Conservation (phyloP, 2,888 invertebrate genomes). For the Drosophila meridiana region DNA sequence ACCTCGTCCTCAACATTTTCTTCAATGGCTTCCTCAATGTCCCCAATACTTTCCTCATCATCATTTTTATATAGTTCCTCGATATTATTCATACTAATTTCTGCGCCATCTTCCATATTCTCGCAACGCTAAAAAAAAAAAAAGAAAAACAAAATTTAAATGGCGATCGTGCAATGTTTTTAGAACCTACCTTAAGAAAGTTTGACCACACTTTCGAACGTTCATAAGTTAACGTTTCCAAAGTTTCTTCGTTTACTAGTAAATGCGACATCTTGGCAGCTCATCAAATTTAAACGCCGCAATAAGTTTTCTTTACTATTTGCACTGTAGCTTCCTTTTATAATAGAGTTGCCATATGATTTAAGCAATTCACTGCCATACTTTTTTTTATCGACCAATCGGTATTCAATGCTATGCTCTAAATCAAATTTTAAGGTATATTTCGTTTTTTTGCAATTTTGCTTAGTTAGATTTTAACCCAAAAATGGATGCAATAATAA, state of each 20-base stretch:
- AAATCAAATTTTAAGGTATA: neutral
- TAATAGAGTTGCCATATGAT: slow-evolving; percentile 22
- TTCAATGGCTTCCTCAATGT: slow-evolving; percentile 47
- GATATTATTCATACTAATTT: slow-evolving; percentile 19
- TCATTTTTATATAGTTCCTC: slow-evolving; percentile 47
- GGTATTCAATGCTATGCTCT: neutral
- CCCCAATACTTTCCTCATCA: slow-evolving; percentile 1
- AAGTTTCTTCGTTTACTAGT: slow-evolving; percentile 51
- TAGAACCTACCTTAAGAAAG: slow-evolving; percentile 65
- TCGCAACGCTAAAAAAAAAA: slow-evolving; percentile 29
- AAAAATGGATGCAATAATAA: neutral
- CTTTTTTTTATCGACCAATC: slow-evolving; percentile 6
- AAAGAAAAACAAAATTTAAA: neutral
- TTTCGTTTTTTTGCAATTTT: neutral
- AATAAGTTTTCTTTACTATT: neutral
- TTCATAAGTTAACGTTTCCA: slow-evolving; percentile 69
- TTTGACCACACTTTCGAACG: slow-evolving; percentile 80
- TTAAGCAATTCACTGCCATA: neutral
- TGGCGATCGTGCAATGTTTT: neutral
- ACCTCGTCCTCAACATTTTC: slow-evolving; percentile 38
- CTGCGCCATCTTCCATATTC: slow-evolving; percentile 36
- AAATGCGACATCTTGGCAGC: slow-evolving; percentile 41
- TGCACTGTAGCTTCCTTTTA: slow-evolving; percentile 12
- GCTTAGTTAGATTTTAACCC: neutral
- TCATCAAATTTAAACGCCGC: neutral